A percentile compares a stretch with the other conserved stretches of the same genome.
These are phyloP conservation scores for Tragelaphus scriptus DNA, from an alignment of 2,113 vertebrate genomes.

Conservation along the genomic window DNA sequence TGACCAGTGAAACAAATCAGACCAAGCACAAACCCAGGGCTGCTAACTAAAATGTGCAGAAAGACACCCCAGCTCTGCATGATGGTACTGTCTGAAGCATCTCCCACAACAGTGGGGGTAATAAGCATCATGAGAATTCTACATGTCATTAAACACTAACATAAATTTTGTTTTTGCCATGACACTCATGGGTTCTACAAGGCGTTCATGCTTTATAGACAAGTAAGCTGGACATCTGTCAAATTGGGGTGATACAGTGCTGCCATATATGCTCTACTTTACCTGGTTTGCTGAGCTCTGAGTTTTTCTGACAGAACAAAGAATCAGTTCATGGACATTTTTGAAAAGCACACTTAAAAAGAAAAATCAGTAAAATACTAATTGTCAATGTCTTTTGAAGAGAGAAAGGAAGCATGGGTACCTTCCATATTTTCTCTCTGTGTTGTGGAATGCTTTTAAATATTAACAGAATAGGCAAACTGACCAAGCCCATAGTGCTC, in stretches of 20 bases:
- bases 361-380: constrained; percentile 7
- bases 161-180: constrained; percentile 30
- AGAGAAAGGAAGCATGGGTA: neutral
- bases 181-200: constrained; percentile 48
- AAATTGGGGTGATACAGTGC: neutral
- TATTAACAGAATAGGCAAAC: neutral
- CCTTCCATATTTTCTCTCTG: neutral
- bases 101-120: constrained; percentile 27
- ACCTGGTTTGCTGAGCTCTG: constrained; percentile 24
- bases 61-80: constrained; percentile 3
- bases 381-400: constrained; percentile 32
- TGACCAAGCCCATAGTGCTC: neutral
- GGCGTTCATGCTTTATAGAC: constrained; percentile 37
- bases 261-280: constrained; percentile 30
- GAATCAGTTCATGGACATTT: constrained; percentile 45
- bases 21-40: neutral
- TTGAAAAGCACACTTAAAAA: constrained; percentile 51
- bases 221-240: constrained; percentile 33
- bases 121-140: constrained; percentile 31
- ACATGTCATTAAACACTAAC: constrained; percentile 14
- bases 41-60: neutral
- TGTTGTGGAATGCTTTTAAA: neutral
- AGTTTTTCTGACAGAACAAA: constrained; percentile 31
- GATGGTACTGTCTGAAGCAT: neutral
- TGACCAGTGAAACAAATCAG: constrained; percentile 60